Evolutionary conservation across 2,797 vertebrate species (phyloP).

Genomic region (Lacerta agilis): DNA sequence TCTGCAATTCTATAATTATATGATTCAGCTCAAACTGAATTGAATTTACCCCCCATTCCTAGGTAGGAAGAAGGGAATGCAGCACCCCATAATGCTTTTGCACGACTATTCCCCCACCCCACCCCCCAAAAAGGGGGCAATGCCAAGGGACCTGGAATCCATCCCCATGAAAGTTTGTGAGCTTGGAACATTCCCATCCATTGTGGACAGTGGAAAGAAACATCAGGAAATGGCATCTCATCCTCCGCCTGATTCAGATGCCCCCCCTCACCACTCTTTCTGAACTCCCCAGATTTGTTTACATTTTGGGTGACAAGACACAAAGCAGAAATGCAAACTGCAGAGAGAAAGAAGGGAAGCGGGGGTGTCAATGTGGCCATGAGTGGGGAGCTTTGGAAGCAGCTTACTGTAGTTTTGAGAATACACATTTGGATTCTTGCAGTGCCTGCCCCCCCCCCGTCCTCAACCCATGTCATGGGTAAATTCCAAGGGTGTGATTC

Average conservation of each 20-base stretch:
- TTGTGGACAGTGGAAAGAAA: conserved; percentile 49
- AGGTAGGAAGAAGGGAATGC: conserved; percentile 32
- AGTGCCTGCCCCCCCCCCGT: conserved; percentile 38
- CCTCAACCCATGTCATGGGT: conserved; percentile 58
- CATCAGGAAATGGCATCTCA: conserved; percentile 55
- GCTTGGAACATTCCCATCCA: conserved; percentile 48
- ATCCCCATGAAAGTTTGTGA: neutral
- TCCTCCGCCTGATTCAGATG: conserved; percentile 42
- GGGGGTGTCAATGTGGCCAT: conserved; percentile 12
- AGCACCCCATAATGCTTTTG: neutral
- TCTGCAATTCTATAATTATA: no score
- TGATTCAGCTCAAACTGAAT: no score
- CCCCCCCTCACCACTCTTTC: conserved; percentile 65
- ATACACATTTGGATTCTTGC: conserved; percentile 73
- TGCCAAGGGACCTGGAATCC: conserved; percentile 35
- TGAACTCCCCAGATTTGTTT: conserved; percentile 63
- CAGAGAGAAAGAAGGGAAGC: conserved; percentile 11
- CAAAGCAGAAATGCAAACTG: conserved; percentile 71
- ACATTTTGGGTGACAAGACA: conserved; percentile 76
- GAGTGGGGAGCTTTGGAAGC: conserved; percentile 59
- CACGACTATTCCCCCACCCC: neutral
- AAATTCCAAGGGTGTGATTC: conserved; percentile 79
- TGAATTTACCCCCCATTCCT: no score
- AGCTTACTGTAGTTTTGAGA: conserved; percentile 53
- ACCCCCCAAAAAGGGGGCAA: neutral